Evolutionary conservation across 2,113 vertebrate genomes (phyloP), one percentile per base, ranked within the genome.

Genomic region (Sturnus vulgaris): DNA sequence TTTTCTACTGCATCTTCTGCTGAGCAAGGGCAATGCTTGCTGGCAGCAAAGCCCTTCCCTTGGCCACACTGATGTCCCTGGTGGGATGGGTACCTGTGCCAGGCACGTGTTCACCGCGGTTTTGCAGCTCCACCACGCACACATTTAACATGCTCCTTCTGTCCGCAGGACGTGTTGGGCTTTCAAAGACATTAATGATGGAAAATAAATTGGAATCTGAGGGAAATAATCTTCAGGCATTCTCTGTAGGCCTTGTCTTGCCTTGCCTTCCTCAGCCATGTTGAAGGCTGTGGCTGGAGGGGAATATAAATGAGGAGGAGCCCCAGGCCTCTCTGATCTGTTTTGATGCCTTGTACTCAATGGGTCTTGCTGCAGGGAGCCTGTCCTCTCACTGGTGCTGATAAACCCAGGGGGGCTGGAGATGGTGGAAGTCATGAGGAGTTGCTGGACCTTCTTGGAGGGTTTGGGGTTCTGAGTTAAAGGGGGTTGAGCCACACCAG

Each of bases 131-230:
- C 37, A 2, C 40, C 6, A 1, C 10, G 19, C 0, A 0, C 61
- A 17, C 8, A 1, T 92, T 96, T 93, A 87, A 95, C 90, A 68
- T 88, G 82, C 90, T 94, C 53, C 88, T 96, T 92, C 88, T 68
- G 71, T 95, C 95, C 80, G 86, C 78, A 69, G 95, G 93, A 95
- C 14, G 1, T 96, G 97, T 89, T 90, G 77, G 80, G 93, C 84
- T 97, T 98, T 97, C 97, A 95, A 91, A 98, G 96, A 89, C 94
- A 70, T 97, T 98, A 98, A 98, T 97, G 97, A 98, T 97, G 96
- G 96, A 97, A 95, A 98, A 97, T 97, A 97, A 98, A 98, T 98
- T 97, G 97, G 95, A 97, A 95, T 93, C 42, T 15, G 88, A 97
- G 96, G 94, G 95, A 97, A 97, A 97, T 97, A 94, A 97, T 98